phyloP scores from a whole-genome alignment of 2,113 vertebrate genomes.

The Etia nguti region DNA sequence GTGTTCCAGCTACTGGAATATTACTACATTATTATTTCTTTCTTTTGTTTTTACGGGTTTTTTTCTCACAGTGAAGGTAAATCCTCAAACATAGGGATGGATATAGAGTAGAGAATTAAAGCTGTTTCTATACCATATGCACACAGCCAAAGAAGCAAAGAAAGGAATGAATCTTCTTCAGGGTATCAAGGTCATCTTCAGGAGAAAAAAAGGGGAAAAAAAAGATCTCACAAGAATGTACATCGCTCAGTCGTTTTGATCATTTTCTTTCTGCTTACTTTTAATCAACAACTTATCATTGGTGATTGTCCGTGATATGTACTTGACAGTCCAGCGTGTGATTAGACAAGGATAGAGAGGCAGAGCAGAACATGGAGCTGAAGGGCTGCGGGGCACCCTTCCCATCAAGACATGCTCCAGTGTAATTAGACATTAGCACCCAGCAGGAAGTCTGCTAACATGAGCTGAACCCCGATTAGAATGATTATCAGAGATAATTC shows the following conservation, averaged over 20 bases:
- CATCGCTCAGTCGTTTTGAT: constrained; percentile 57
- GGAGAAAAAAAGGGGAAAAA: not conserved
- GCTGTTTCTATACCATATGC: not conserved
- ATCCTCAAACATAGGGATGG: not conserved
- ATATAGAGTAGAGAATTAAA: not conserved
- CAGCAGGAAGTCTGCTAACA: constrained; percentile 70
- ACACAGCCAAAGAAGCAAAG: not conserved
- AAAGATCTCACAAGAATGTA: not conserved
- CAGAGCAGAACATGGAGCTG: constrained; percentile 21
- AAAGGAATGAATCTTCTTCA: not conserved
- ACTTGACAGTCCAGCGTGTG: constrained; percentile 58
- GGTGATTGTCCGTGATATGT: constrained; percentile 55
- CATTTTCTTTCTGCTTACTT: constrained; percentile 28
- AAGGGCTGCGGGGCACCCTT: constrained; percentile 56
- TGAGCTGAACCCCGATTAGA: constrained; percentile 67
- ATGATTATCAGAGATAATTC: constrained; percentile 70
- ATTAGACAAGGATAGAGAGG: constrained; percentile 59
- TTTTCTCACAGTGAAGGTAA: not conserved
- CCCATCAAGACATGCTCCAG: constrained; percentile 61
- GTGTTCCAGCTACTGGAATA: not conserved
- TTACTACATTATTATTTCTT: not conserved
- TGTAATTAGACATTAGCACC: constrained; percentile 74
- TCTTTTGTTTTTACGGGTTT: not conserved
- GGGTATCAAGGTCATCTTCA: constrained; percentile 44
- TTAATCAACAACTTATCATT: constrained; percentile 61